phyloP scores from a whole-genome alignment of 1,140 invertebrate species.

The Micrasema longulum region DNA sequence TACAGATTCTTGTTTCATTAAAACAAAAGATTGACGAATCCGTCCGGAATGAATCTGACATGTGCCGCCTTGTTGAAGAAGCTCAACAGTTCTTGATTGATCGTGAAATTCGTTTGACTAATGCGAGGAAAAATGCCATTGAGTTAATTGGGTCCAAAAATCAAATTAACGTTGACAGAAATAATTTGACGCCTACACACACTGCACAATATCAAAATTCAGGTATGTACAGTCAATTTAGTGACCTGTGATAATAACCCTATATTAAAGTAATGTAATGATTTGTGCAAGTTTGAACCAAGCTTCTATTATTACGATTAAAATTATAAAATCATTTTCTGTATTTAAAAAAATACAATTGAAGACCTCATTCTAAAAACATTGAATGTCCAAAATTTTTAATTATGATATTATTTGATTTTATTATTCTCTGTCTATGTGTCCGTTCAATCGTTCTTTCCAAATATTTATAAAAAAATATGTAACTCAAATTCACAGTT shows the following conservation, averaged over 20 bases:
- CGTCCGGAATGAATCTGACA: conserved; percentile 78
- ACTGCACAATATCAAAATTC: conserved; percentile 41
- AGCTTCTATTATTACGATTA: too few relatives aligned
- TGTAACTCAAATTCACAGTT: too few relatives aligned
- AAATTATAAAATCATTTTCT: too few relatives aligned
- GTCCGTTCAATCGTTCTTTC: too few relatives aligned
- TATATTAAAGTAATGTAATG: too few relatives aligned
- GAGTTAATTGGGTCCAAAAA: conserved; percentile 60
- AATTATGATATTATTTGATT: too few relatives aligned
- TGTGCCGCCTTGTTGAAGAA: conserved; percentile 76
- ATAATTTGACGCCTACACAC: conserved; percentile 28
- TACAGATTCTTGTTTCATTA: conserved; percentile 83
- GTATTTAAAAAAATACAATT: too few relatives aligned
- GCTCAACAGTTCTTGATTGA: conserved; percentile 82
- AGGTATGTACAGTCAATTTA: not conserved
- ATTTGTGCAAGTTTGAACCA: too few relatives aligned
- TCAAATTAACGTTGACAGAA: conserved; percentile 24
- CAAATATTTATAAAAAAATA: too few relatives aligned
- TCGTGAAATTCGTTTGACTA: conserved; percentile 80
- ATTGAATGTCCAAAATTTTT: too few relatives aligned
- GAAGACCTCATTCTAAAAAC: too few relatives aligned
- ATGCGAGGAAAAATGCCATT: conserved; percentile 72
- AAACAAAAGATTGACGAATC: conserved; percentile 88
- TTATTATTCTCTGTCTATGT: too few relatives aligned
- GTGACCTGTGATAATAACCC: not conserved